These are phyloP conservation scores for Danio jaintianensis DNA, from an alignment of 2,797 vertebrate species.

Conservation along the genomic window DNA sequence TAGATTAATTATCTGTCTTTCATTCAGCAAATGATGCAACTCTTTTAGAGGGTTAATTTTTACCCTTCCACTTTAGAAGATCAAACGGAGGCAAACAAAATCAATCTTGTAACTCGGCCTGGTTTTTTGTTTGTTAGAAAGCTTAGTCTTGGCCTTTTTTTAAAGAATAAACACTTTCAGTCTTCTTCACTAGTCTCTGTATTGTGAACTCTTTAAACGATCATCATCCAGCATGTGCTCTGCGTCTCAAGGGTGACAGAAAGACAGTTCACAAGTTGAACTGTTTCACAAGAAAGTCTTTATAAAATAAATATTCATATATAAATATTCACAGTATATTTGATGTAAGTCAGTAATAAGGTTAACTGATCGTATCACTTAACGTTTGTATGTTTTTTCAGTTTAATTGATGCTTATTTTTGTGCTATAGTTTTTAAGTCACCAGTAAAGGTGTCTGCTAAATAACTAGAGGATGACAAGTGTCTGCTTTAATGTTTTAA, in stretches of 20 bases:
- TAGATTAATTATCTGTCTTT: neutral
- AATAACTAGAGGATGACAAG: too few species aligned
- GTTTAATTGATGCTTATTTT: too few species aligned
- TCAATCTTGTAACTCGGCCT: constrained; percentile 63
- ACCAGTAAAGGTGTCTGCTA: too few species aligned
- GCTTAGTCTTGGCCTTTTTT: constrained; percentile 65
- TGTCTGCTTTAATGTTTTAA: too few species aligned
- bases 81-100: constrained; percentile 58
- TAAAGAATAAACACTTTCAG: constrained; percentile 68
- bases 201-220: constrained; percentile 75
- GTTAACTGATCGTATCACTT: too few species aligned
- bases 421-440: too few species aligned
- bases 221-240: constrained; percentile 80
- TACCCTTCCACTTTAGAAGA: constrained; percentile 26
- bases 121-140: constrained; percentile 74
- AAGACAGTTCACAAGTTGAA: too few species aligned
- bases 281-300: too few species aligned
- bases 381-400: too few species aligned
- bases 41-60: constrained; percentile 19
- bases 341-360: too few species aligned
- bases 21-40: neutral
- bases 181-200: constrained; percentile 67
- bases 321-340: too few species aligned
- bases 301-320: too few species aligned
- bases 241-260: constrained; percentile 64